A percentile compares a stretch with the other conserved stretches of the same genome.
These are phyloP conservation scores for Laspeyria flexula DNA, from an alignment of 2,888 invertebrate species.

Conservation along the genomic window DNA sequence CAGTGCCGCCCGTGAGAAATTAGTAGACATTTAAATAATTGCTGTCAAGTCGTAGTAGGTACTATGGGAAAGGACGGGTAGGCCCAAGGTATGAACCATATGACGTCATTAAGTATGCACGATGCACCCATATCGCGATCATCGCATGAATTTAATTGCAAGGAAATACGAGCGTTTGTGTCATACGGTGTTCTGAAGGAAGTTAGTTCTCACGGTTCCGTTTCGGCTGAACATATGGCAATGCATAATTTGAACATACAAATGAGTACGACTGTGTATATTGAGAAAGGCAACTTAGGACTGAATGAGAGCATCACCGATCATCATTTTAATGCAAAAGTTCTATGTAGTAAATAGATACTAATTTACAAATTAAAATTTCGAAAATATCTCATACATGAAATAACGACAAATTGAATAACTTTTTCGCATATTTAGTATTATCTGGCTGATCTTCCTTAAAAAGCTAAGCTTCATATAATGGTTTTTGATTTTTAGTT, in stretches of 20 bases:
- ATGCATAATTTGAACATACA: slow-evolving; percentile 16
- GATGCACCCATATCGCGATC: slow-evolving; percentile 73
- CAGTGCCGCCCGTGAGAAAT: slow-evolving; percentile 19
- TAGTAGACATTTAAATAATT: slow-evolving; percentile 33
- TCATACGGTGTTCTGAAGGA: slow-evolving; percentile 68
- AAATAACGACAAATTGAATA: too few species aligned
- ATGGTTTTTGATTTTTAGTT: too few species aligned
- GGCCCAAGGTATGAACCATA: slow-evolving; percentile 59
- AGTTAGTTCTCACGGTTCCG: slow-evolving; percentile 71
- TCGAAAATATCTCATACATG: too few species aligned
- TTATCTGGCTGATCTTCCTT: too few species aligned
- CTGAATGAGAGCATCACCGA: neutral
- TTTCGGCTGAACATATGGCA: slow-evolving; percentile 33
- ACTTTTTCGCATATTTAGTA: too few species aligned
- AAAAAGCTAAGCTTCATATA: too few species aligned
- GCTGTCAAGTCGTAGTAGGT: slow-evolving; percentile 36
- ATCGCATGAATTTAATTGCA: slow-evolving; percentile 81
- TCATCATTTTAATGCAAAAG: too few species aligned
- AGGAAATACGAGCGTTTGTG: slow-evolving; percentile 69
- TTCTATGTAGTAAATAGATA: too few species aligned
- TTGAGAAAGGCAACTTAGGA: neutral
- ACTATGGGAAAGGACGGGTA: slow-evolving; percentile 69
- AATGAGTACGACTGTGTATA: neutral
- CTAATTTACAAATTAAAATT: too few species aligned
- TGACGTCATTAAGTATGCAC: slow-evolving; percentile 77